Conservation (phyloP, 2,113 vertebrate genomes). For the Butorides virescens region DNA sequence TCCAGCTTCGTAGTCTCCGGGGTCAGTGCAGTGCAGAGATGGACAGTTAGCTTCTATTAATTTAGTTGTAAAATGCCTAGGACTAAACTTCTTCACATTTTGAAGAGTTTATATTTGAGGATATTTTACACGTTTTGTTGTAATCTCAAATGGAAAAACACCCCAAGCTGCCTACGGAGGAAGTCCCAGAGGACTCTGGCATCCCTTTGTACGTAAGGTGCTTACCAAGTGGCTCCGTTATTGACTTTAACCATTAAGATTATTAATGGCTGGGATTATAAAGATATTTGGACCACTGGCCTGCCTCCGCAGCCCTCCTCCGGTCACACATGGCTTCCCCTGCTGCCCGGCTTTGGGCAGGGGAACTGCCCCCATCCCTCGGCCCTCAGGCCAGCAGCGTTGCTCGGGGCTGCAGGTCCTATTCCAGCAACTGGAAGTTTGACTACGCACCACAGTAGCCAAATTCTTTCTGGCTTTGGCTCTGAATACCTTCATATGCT, state of each 20-base stretch:
- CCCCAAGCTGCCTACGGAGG: background rate
- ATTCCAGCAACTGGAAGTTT: background rate
- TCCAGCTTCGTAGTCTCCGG: background rate
- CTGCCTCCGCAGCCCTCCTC: background rate
- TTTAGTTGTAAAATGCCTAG: background rate
- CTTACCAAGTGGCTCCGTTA: background rate
- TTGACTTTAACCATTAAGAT: background rate
- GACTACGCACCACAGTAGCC: fast-evolving
- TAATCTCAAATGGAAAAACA: background rate
- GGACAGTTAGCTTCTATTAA: background rate
- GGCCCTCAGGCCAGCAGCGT: background rate
- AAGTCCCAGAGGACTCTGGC: background rate
- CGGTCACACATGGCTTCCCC: background rate
- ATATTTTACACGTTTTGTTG: background rate
- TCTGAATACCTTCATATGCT: background rate
- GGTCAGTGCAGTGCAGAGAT: background rate
- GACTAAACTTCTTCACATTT: background rate
- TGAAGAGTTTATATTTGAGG: background rate
- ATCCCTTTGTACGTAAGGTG: background rate
- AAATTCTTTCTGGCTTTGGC: background rate
- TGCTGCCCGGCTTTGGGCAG: background rate
- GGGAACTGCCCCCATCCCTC: background rate
- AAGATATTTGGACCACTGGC: background rate
- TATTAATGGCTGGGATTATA: background rate
- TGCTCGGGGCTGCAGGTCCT: background rate